Conservation (phyloP, 1,140 invertebrate species). For the Pemphigus obesinymphae region DNA sequence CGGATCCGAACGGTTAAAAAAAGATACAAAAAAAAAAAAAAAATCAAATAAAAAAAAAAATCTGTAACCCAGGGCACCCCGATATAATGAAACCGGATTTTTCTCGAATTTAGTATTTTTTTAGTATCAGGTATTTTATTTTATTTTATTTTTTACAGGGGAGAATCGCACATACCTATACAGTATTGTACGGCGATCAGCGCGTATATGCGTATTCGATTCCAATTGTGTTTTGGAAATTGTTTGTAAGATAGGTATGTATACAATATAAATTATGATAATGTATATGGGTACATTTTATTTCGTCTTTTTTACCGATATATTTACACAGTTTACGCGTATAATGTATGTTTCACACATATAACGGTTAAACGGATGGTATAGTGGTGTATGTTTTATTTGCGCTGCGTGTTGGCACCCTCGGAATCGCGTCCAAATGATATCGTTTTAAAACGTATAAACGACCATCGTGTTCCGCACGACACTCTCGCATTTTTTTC, state of each 20-base stretch:
- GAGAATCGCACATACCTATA: not conserved
- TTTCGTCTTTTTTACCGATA: not conserved
- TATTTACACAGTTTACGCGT: not conserved
- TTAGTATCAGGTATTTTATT: not conserved
- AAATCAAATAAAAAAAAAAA: not conserved
- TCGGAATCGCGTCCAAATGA: not conserved
- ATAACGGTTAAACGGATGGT: constrained; percentile 1
- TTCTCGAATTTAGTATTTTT: not conserved
- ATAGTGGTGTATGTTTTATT: too few species aligned
- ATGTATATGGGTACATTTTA: not conserved
- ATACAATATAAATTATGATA: not conserved
- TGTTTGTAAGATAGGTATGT: not conserved
- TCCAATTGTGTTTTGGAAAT: not conserved
- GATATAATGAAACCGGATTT: not conserved
- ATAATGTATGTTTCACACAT: not conserved
- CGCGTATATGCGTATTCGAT: not conserved
- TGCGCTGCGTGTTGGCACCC: not conserved
- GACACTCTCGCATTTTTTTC: not conserved
- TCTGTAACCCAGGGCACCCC: not conserved
- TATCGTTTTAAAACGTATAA: not conserved
- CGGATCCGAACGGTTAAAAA: not conserved
- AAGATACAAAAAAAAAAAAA: too few species aligned
- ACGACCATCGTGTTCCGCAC: not conserved
- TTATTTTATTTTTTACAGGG: not conserved
- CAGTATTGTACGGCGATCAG: not conserved